phyloP scores from a whole-genome alignment of 2,888 invertebrate genomes.

The Melinaea marsaeus region DNA sequence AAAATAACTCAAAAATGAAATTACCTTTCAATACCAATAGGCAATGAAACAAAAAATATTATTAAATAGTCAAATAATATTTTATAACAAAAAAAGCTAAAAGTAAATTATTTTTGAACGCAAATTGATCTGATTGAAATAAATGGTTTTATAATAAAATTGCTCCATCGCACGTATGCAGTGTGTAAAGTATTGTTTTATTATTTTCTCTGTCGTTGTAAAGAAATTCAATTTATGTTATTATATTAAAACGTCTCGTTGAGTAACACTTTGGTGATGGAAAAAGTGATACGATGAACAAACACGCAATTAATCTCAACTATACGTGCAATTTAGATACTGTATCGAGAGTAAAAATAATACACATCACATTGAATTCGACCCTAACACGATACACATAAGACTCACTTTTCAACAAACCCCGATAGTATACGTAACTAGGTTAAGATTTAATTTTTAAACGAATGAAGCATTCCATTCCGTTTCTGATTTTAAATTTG shows the following conservation, averaged over 20 bases:
- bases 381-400: background rate
- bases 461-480: conserved; percentile 1
- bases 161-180: too few relatives aligned
- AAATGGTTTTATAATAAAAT: too few relatives aligned
- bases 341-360: conserved; percentile 36
- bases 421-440: background rate
- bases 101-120: too few relatives aligned
- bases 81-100: too few relatives aligned
- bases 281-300: conserved; percentile 10
- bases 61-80: too few relatives aligned
- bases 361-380: conserved; percentile 13
- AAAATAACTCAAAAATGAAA: too few relatives aligned
- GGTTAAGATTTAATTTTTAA: background rate
- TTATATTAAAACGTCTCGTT: background rate
- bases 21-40: too few relatives aligned
- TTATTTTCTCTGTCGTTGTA: too few relatives aligned
- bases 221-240: background rate
- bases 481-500: background rate
- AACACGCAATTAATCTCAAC: conserved; percentile 24
- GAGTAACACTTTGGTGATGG: background rate
- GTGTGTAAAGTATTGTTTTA: too few relatives aligned
- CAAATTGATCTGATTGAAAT: too few relatives aligned
- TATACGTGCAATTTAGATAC: conserved; percentile 25
- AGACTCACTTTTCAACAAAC: background rate
- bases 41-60: too few relatives aligned